Percentiles rank a stretch among this genome's conserved stretches.
Evolutionary conservation across 2,888 invertebrate genomes (phyloP).

Genomic region (Orthosia cruda): DNA sequence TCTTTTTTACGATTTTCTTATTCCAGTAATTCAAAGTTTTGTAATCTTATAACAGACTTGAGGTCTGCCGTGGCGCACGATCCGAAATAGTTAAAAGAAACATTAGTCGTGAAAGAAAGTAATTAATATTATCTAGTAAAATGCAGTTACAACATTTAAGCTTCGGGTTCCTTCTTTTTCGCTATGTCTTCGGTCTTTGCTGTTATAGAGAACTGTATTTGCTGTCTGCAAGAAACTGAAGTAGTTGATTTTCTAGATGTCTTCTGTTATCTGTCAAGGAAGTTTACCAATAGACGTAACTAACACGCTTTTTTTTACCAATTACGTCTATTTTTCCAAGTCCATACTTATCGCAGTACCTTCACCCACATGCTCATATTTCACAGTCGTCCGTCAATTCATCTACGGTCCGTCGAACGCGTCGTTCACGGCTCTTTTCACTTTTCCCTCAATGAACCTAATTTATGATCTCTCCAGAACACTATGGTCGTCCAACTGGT

Average conservation of each 20-base stretch:
- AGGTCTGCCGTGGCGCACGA: not conserved
- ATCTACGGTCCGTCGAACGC: constrained; percentile 62
- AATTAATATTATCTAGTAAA: no score
- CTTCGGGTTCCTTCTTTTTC: no score
- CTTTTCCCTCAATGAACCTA: constrained; percentile 73
- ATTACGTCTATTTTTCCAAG: constrained; percentile 11
- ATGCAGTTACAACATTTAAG: no score
- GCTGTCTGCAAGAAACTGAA: no score
- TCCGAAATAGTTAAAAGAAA: no score
- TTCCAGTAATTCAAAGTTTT: not conserved
- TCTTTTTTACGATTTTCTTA: not conserved
- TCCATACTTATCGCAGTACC: constrained; percentile 18
- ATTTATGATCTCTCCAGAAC: constrained; percentile 50
- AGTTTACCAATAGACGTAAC: no score
- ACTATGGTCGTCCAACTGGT: constrained; percentile 28
- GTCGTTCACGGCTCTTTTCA: constrained; percentile 68
- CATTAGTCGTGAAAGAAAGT: no score
- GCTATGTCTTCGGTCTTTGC: no score
- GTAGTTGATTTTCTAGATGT: no score
- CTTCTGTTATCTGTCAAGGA: not conserved
- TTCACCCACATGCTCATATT: constrained; percentile 38
- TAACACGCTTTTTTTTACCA: not conserved
- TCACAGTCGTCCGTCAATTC: constrained; percentile 52
- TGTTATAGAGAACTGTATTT: no score
- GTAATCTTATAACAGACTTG: not conserved